Percentiles rank a stretch among this genome's conserved stretches.
phyloP scores from a whole-genome alignment of 2,888 invertebrate species.

The Chrysina gloriosa region DNA sequence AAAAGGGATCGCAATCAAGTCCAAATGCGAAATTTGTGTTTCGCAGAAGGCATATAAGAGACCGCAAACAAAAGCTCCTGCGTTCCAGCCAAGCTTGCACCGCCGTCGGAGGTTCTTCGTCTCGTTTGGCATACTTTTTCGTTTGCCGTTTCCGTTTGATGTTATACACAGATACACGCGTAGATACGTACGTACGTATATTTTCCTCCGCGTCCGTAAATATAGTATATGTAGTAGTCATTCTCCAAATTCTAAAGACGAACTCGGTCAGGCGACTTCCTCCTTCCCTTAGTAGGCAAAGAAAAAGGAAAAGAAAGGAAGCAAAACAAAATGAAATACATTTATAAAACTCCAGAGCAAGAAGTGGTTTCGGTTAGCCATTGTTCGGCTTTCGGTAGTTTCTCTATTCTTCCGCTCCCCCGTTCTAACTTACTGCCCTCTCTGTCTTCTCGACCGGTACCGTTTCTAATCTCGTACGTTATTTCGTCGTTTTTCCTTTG shows the following conservation, averaged over 20 bases:
- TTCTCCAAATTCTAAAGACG: not conserved
- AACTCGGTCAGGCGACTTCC: conserved; percentile 6
- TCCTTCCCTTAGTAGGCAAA: not conserved
- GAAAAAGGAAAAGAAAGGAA: conserved; percentile 20
- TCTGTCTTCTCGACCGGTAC: conserved; percentile 4
- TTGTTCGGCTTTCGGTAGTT: conserved; percentile 45
- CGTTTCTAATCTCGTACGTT: conserved; percentile 35
- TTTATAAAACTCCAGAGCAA: conserved; percentile 48
- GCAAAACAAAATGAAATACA: conserved; percentile 45
- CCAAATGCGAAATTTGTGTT: conserved; percentile 31
- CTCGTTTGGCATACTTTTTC: not conserved
- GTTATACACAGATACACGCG: conserved; percentile 4
- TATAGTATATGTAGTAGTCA: not conserved
- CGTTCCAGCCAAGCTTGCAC: not conserved
- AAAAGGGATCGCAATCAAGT: conserved; percentile 17
- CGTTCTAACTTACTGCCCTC: not conserved
- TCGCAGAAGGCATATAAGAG: not conserved
- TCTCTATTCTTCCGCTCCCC: not conserved
- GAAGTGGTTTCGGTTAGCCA: conserved; percentile 49
- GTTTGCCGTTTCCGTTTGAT: conserved; percentile 33
- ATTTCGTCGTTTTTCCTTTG: conserved; percentile 36
- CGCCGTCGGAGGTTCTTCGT: not conserved
- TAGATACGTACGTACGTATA: not conserved
- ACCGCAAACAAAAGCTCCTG: conserved; percentile 5
- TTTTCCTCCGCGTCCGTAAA: not conserved